Base-by-base conservation (phyloP, 1,140 invertebrate genomes). In the Steinernema feltiae region DNA sequence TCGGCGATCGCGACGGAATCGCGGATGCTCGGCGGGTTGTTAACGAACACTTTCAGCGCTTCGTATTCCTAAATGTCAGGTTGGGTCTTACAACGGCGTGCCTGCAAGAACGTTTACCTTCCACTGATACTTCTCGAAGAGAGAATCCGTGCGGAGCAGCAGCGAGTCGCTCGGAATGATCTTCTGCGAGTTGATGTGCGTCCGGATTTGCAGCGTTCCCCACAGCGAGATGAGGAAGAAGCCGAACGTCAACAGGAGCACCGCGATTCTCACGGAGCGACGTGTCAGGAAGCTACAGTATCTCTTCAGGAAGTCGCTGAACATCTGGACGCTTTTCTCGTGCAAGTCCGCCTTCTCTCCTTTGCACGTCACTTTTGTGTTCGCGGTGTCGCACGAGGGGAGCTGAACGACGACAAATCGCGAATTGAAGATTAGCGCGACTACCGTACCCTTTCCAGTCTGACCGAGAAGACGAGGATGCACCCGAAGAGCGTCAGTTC, bases 11-110 rank as follows among this genome's bases (percentile, higher is more conserved):
- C 89, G 69, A 88, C 83, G 0, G 91, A 90, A 84, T 94, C 91
- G 3, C 92, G 93, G 87, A 95, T 95, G 82, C 94, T 90, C 63
- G 93, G 89, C 1, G 92, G 89, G 0, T 93, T 93, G 41, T 89
- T 90, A 30, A 95, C 89, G 0, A 95, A 90, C 0, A 96, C 93
- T 91, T 94, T 88, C 82, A 71, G 70, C 2, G 70, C 15, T 30
- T 71, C 70, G 29, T 77, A 77, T 48, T 77, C 76, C 74, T 73
- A 29, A 73, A 73, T 7, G 0, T 73, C n/a, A 30, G 32, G 41
- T 46, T n/a, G 41, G 41, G 7, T n/a, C 7, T 7, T 46, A 7
- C 41, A 7, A n/a, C 41, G 18, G 73, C 53, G n/a, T 74, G 74
- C n/a, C 15, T 69, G 12, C 21, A 7, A 73, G 53, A 73, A n/a